Evolutionary conservation across 2,888 invertebrate species (phyloP).

Genomic region (Rotaria macrura): DNA sequence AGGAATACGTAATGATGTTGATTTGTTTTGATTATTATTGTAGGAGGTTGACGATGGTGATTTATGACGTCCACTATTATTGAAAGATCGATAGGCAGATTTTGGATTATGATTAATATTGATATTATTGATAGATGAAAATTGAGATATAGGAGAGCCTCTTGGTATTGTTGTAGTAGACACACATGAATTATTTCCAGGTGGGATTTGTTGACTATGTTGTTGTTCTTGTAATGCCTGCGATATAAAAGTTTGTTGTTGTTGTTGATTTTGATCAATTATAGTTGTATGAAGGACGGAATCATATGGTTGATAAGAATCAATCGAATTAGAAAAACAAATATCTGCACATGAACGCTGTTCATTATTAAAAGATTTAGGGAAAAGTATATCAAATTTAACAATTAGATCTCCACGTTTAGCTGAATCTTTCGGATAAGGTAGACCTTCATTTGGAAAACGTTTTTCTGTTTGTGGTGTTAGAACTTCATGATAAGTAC

Average conservation of each 20-base stretch:
- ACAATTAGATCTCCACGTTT: constrained; percentile 80
- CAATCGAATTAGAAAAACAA: background rate
- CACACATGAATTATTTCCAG: background rate
- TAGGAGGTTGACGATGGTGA: background rate
- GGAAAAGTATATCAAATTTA: constrained; percentile 86
- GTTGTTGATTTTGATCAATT: background rate
- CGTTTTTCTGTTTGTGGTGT: constrained; percentile 77
- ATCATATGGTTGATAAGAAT: background rate
- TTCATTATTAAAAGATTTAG: constrained; percentile 44
- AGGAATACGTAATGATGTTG: background rate
- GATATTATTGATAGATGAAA: background rate
- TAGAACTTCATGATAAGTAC: constrained; percentile 53
- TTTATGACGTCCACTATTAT: background rate
- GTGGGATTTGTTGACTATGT: background rate
- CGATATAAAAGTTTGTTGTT: background rate
- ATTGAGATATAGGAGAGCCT: background rate
- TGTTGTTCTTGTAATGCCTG: background rate
- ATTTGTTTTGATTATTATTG: background rate
- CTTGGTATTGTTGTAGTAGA: background rate
- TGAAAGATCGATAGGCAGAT: background rate
- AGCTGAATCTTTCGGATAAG: constrained; percentile 80
- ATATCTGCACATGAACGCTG: background rate
- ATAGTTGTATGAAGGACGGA: background rate
- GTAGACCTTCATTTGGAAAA: constrained; percentile 77
- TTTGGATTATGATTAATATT: background rate